Percentiles rank a stretch among this genome's conserved stretches.
Conservation (phyloP, 2,888 invertebrate species). For the Parasteatoda lunata region DNA sequence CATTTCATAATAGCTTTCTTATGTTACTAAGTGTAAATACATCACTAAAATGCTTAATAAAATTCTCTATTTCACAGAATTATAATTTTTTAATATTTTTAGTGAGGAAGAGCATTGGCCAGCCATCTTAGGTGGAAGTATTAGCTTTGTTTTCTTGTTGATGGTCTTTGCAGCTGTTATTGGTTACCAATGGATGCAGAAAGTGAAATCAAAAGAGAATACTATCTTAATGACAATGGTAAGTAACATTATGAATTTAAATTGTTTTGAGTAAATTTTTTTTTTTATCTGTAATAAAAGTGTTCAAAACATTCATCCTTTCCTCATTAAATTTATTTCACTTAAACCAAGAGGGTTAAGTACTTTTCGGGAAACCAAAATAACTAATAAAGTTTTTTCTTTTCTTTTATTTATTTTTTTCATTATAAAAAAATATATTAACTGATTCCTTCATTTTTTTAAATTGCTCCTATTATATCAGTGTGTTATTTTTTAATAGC, state of each 20-base stretch:
- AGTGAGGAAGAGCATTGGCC: conserved; percentile 71
- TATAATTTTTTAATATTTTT: not conserved
- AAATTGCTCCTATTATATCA: not conserved
- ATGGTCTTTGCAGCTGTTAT: conserved; percentile 75
- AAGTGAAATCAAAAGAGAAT: conserved; percentile 89
- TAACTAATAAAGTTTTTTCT: not conserved
- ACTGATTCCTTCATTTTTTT: not conserved
- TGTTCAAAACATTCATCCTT: too few relatives aligned
- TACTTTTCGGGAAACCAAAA: too few relatives aligned
- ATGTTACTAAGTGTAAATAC: not conserved
- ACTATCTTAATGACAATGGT: conserved; percentile 95
- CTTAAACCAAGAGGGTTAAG: too few relatives aligned
- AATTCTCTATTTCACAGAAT: not conserved
- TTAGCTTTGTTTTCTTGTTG: conserved; percentile 77
- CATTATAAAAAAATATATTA: not conserved
- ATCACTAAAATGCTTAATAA: not conserved
- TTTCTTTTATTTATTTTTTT: not conserved
- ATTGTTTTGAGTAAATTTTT: too few relatives aligned
- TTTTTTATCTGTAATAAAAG: too few relatives aligned
- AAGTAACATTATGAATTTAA: not conserved
- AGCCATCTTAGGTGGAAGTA: conserved; percentile 76
- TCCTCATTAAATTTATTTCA: too few relatives aligned
- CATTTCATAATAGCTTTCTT: not conserved
- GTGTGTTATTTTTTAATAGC: conserved; percentile 45
- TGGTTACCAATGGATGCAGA: conserved; percentile 79